Conservation (phyloP, 2,113 vertebrate species). For the Nanger granti region DNA sequence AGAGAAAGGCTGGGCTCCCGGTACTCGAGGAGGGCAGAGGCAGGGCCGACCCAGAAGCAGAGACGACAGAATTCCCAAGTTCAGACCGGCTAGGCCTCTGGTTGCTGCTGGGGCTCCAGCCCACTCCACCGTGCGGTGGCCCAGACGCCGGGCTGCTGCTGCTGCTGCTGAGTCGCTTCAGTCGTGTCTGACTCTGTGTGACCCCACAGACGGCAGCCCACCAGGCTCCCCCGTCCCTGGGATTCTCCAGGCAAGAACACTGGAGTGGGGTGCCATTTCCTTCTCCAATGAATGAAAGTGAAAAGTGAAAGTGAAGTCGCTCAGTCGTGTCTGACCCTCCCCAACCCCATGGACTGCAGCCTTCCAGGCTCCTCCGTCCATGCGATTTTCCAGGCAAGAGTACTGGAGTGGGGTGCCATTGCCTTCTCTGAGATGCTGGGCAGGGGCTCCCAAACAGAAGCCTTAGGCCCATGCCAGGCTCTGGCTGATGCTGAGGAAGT, state of each 20-base stretch:
- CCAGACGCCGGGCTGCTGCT: neutral
- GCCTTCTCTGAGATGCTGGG: neutral
- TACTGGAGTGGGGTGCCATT: no score
- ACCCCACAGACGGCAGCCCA: no score
- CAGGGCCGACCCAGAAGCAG: neutral
- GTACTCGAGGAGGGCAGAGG: neutral
- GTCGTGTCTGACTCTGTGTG: no score
- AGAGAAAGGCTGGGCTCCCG: accelerated
- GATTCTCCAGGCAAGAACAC: no score
- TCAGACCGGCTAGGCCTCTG: accelerated
- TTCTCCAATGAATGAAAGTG: no score
- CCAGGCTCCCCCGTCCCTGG: no score
- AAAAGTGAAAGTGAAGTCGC: no score
- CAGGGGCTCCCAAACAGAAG: neutral
- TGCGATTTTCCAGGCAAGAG: no score
- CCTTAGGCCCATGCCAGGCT: neutral
- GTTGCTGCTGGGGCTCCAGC: neutral
- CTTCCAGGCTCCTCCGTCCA: accelerated
- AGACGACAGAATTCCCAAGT: accelerated
- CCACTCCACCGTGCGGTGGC: neutral
- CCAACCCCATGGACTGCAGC: no score
- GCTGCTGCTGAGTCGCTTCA: no score
- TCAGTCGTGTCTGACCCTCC: no score
- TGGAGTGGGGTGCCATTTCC: no score
- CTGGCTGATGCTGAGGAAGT: neutral